Conservation (phyloP, 2,797 vertebrate species). For the Bradypodion ventrale region DNA sequence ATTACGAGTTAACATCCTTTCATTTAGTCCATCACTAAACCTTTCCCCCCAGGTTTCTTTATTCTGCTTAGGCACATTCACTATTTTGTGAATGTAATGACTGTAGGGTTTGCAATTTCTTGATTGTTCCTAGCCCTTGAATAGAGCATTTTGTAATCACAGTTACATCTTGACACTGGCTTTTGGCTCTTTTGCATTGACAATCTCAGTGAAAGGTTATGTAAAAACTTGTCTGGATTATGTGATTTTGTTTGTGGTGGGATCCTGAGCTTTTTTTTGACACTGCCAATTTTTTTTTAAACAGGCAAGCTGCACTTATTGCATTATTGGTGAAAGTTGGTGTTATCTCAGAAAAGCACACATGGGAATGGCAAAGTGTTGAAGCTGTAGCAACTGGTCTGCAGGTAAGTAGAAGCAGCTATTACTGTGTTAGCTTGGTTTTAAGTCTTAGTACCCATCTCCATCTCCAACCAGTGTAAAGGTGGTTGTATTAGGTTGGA, state of each 20-base stretch:
- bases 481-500: too few species aligned
- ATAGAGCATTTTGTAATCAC: not conserved
- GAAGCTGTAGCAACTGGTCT: constrained; percentile 96
- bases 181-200: not conserved
- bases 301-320: constrained; percentile 95
- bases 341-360: constrained; percentile 89
- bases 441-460: too few species aligned
- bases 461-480: too few species aligned
- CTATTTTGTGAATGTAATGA: not conserved
- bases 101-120: not conserved
- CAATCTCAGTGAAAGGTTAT: not conserved
- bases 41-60: not conserved
- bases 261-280: not conserved
- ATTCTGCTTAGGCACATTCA: not conserved
- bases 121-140: not conserved
- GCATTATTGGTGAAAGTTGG: constrained; percentile 95
- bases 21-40: not conserved
- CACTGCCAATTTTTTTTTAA: constrained; percentile 7
- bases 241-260: not conserved
- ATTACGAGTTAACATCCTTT: not conserved
- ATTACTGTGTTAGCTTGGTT: too few species aligned
- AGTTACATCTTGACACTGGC: not conserved
- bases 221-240: not conserved
- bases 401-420: constrained; percentile 79
- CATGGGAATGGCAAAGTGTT: constrained; percentile 95